Percentiles rank a stretch among this genome's conserved stretches.
phyloP scores from a whole-genome alignment of 2,113 vertebrate genomes.

The Macrotus californicus region DNA sequence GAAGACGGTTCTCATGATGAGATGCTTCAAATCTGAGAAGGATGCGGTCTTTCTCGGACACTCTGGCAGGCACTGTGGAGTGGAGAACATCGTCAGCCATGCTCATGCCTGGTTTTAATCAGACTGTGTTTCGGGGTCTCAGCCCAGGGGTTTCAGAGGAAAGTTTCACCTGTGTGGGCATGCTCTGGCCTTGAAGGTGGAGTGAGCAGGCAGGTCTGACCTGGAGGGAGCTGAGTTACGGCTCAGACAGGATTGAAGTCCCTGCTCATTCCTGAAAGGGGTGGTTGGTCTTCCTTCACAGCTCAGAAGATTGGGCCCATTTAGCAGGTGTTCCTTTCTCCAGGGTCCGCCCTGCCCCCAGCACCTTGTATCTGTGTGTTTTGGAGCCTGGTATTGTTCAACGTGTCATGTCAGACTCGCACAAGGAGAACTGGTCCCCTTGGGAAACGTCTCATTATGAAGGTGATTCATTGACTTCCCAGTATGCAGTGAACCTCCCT shows the following conservation, averaged over 20 bases:
- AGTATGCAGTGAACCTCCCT: not conserved
- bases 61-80: not conserved
- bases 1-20: not conserved
- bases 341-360: not conserved
- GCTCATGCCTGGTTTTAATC: not conserved
- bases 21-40: not conserved
- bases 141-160: not conserved
- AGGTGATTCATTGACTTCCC: not conserved
- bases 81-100: not conserved
- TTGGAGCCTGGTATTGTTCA: not conserved
- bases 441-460: not conserved
- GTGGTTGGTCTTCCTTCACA: not conserved
- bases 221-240: not conserved
- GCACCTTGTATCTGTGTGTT: not conserved
- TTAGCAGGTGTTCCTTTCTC: not conserved
- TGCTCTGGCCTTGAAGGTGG: not conserved
- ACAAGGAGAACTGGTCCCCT: not conserved
- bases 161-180: not conserved
- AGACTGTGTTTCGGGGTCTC: not conserved
- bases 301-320: not conserved
- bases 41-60: not conserved
- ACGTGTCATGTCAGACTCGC: not conserved
- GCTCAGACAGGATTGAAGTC: fast-evolving
- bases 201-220: not conserved
- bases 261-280: not conserved